These are phyloP conservation scores for Melanocharis versteri DNA, from an alignment of 2,113 vertebrate species.

Conservation along the genomic window DNA sequence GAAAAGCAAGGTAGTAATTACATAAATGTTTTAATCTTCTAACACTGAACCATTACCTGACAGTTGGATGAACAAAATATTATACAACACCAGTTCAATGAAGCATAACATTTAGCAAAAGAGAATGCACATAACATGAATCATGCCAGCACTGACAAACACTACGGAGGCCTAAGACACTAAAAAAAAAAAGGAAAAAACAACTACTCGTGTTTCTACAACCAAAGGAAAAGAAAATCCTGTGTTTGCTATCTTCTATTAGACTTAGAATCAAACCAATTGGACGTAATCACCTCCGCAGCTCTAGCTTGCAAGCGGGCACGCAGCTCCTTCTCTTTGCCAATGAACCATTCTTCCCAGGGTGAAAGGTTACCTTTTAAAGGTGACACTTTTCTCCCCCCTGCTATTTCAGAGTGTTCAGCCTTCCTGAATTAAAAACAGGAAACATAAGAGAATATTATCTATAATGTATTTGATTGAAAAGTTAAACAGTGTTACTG, in stretches of 20 bases:
- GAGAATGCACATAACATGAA: neutral
- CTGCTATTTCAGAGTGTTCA: neutral
- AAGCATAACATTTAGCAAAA: neutral
- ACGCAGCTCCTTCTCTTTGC: slow-evolving; percentile 86
- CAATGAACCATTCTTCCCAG: slow-evolving; percentile 91
- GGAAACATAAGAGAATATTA: neutral
- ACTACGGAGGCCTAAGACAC: neutral
- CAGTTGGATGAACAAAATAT: neutral
- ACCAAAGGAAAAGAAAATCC: neutral
- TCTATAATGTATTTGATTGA: neutral
- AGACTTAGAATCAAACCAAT: neutral
- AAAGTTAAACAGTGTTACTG: neutral
- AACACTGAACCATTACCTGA: neutral
- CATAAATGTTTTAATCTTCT: slow-evolving; percentile 17
- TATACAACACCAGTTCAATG: neutral
- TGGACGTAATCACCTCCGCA: slow-evolving; percentile 73
- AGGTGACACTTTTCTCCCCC: neutral
- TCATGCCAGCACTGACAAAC: neutral
- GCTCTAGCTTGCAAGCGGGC: slow-evolving; percentile 77
- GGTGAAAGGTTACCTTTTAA: slow-evolving; percentile 75
- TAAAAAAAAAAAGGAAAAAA: neutral
- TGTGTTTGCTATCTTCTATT: neutral
- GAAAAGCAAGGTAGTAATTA: slow-evolving; percentile 24
- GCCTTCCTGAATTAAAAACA: neutral
- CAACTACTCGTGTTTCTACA: neutral